Base-by-base conservation (phyloP, 2,797 vertebrate genomes). In the Philypnodon macrostomus region DNA sequence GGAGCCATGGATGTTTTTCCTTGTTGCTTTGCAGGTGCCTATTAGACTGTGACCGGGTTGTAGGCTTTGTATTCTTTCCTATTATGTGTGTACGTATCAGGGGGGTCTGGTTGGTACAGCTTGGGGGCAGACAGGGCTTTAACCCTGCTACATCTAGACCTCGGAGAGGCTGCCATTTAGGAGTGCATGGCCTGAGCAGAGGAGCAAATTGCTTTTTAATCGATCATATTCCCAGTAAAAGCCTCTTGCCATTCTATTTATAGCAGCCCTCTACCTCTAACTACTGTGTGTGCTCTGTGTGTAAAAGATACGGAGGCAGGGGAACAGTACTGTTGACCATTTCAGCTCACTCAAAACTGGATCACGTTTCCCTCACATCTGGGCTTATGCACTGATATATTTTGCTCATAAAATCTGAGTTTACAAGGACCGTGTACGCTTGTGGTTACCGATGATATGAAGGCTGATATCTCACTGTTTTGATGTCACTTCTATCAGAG, bases 181-280 rank as follows among this genome's bases (percentile, higher is more conserved):
- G 45, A 71, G 58, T 0, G 62, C 46, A 69, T 58, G 54, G 48
- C 58, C 45, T 15, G 34, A 60, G 60, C 50, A 13, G 52, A 55
- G 70, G 55, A 72, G 64, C 65, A 84, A 83, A 86, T 85, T 68
- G 63, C 75, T 83, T 81, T 85, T 31, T 73, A 83, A 86, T 85
- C 70, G 63, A 81, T 87, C 77, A 76, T 65, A 71, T 66, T 75
- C 63, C 63, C 44, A 63, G 51, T 73, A 75, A 75, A 76, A 71
- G 63, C 67, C 64, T 59, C 47, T 72, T 53, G 54, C 46, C 58
- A 21, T 54, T 71, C 75, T 71, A 69, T 78, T 79, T 74, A 73
- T 69, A 70, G 70, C 60, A 45, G 37, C 59, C n/a, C n/a, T n/a
- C n/a, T n/a, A n/a, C n/a, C n/a, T 46, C 31, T 52, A 33, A 38